Percentiles rank a stretch among this genome's conserved stretches.
phyloP scores from a whole-genome alignment of 2,113 vertebrate species.

The Strix uralensis region DNA sequence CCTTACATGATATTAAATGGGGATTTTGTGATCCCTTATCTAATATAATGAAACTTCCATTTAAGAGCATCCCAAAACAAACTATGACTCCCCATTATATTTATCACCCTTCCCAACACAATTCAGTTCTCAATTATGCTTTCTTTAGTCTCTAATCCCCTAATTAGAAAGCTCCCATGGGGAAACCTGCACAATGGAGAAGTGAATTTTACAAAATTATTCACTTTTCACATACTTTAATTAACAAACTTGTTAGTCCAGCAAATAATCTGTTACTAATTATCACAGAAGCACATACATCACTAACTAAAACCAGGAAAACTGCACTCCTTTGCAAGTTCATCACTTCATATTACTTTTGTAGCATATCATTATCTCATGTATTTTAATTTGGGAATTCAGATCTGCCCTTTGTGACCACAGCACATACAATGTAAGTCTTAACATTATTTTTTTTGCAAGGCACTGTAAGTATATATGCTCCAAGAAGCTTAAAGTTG shows the following conservation, averaged over 20 bases:
- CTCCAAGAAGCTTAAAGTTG: neutral
- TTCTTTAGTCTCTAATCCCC: neutral
- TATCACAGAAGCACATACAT: neutral
- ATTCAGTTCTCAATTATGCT: constrained; percentile 12
- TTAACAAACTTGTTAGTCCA: constrained; percentile 12
- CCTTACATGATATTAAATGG: constrained; percentile 48
- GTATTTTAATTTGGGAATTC: neutral
- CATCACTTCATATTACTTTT: neutral
- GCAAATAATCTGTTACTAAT: neutral
- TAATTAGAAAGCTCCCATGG: neutral
- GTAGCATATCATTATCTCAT: neutral
- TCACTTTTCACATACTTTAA: neutral
- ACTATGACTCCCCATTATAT: neutral
- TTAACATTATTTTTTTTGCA: neutral
- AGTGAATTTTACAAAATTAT: neutral
- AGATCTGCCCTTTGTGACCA: neutral
- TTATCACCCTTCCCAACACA: constrained; percentile 24
- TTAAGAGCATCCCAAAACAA: constrained; percentile 24
- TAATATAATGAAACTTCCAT: constrained; percentile 39
- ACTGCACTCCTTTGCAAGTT: neutral
- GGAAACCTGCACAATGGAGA: neutral
- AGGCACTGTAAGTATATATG: neutral
- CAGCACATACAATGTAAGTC: neutral
- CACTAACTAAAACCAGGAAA: neutral
- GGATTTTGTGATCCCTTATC: constrained; percentile 64